A percentile compares a stretch with the other conserved stretches of the same genome.
phyloP scores from a whole-genome alignment of 2,113 vertebrate species.

The Brachypodius melanocephalos region DNA sequence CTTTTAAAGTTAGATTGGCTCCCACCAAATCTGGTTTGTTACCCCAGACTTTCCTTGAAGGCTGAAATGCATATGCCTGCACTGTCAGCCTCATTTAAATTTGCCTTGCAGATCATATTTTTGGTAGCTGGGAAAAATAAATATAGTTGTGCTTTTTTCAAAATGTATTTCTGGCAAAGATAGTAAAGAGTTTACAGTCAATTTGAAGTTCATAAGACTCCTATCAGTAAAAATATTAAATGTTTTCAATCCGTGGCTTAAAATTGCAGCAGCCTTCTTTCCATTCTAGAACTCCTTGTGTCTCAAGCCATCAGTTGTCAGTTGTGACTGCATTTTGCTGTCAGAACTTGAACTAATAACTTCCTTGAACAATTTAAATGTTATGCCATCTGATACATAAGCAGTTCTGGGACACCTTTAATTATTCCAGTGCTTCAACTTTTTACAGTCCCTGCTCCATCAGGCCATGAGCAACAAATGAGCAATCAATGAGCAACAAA shows the following conservation, averaged over 20 bases:
- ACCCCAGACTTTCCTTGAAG: not conserved
- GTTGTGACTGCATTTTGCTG: not conserved
- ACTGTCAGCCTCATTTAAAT: not conserved
- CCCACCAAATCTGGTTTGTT: not conserved
- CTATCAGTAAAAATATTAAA: not conserved
- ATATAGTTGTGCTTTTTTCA: not conserved
- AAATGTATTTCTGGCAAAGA: not conserved
- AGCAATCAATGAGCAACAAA: not conserved
- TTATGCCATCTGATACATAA: not conserved
- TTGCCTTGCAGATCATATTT: not conserved
- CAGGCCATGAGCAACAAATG: not conserved
- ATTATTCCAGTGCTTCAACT: not conserved
- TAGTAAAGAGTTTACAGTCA: not conserved
- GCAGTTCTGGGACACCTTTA: not conserved
- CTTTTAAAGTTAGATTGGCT: constrained; percentile 7
- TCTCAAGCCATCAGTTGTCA: not conserved
- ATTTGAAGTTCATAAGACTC: not conserved
- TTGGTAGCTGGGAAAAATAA: not conserved
- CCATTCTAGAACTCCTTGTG: not conserved
- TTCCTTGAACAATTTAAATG: not conserved
- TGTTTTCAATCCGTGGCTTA: not conserved
- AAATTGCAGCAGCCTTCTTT: not conserved
- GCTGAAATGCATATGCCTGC: not conserved
- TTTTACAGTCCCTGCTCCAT: not conserved
- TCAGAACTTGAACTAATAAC: not conserved